Conservation (phyloP, 92 coral and sea anemone genomes). For the Zoanthus sociatus region DNA sequence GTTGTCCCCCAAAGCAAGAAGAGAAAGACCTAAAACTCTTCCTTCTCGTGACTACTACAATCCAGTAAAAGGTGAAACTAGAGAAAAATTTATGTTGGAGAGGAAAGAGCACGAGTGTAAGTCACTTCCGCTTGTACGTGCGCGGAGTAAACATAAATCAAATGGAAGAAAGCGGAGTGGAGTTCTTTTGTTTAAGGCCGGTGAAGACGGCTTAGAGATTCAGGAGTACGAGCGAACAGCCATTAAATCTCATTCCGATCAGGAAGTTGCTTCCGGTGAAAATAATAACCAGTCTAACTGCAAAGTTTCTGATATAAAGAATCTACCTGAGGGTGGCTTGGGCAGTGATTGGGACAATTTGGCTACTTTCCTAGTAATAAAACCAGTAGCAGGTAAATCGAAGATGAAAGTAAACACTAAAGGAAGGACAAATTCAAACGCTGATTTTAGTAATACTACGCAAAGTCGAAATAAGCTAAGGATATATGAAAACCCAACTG, state of each 20-base stretch:
- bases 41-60: slow-evolving; percentile 51
- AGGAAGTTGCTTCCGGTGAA: slow-evolving; percentile 15
- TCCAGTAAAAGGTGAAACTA: slow-evolving; percentile 19
- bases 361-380: slow-evolving; percentile 81
- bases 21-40: slow-evolving; percentile 86
- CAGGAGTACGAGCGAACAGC: slow-evolving; percentile 74
- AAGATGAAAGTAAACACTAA: slow-evolving; percentile 72
- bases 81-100: slow-evolving; percentile 76
- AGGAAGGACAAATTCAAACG: slow-evolving; percentile 77
- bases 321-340: slow-evolving; percentile 26
- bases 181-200: slow-evolving; percentile 82
- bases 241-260: slow-evolving; percentile 43
- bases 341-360: slow-evolving; percentile 75
- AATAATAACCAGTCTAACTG: slow-evolving; percentile 40
- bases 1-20: slow-evolving; percentile 77
- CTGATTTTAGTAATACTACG: slow-evolving; percentile 58
- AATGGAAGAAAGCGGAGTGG: slow-evolving; percentile 79
- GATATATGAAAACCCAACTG: slow-evolving; percentile 86
- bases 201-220: slow-evolving; percentile 74
- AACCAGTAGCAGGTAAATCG: slow-evolving; percentile 75
- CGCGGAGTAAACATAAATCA: slow-evolving; percentile 57
- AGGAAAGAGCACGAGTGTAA: slow-evolving; percentile 70
- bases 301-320: slow-evolving; percentile 40
- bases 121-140: slow-evolving; percentile 71
- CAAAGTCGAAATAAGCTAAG: slow-evolving; percentile 71